Base-by-base conservation (phyloP, 2,888 invertebrate genomes). In the Andrena marginata region DNA sequence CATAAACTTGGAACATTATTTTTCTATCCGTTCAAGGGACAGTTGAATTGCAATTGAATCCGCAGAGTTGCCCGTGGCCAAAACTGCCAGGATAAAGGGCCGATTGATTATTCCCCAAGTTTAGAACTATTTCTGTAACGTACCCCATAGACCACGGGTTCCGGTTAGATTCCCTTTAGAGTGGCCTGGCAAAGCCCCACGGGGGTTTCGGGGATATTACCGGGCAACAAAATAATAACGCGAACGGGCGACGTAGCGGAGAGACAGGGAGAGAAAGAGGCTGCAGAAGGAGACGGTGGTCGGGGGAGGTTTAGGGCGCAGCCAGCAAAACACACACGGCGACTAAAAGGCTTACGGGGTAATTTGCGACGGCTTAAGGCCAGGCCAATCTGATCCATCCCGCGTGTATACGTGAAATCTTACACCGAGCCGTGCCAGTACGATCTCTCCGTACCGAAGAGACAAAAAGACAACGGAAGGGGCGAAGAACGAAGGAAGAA, bases 311-410 rank as follows among this genome's bases (percentile, higher is more conserved):
- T 87, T 86, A 86, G 85, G 89, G 86, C 82, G 85, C 82, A 81
- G 84, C 83, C 74, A 89, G 93, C 89, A 90, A 91, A 91, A 92
- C 89, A 90, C 87, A 89, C 90, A 91, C 89, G 89, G 83, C 90
- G 89, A 91, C 91, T 92, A 93, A 92, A 93, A 92, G 93, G 93
- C 93, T 93, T 94, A 93, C 90, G 89, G 90, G 91, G 91, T 92
- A 93, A 94, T 93, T 92, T 92, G 92, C 92, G 89, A 90, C 91
- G 93, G 93, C 92, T 94, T 93, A 93, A 91, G 91, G 90, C 88
- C 90, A 76, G 89, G 87, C 92, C 92, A 92, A 93, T 93, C 93
- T 91, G 92, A 91, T 92, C 91, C 89, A 85, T 89, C 84, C 85
- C 84, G 79, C 86, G 85, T 87, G 84, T 89, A 89, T 86, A 87